Evolutionary conservation across 2,797 vertebrate species (phyloP), one percentile per base, ranked within the genome.

Genomic region (Aphelocoma californica): DNA sequence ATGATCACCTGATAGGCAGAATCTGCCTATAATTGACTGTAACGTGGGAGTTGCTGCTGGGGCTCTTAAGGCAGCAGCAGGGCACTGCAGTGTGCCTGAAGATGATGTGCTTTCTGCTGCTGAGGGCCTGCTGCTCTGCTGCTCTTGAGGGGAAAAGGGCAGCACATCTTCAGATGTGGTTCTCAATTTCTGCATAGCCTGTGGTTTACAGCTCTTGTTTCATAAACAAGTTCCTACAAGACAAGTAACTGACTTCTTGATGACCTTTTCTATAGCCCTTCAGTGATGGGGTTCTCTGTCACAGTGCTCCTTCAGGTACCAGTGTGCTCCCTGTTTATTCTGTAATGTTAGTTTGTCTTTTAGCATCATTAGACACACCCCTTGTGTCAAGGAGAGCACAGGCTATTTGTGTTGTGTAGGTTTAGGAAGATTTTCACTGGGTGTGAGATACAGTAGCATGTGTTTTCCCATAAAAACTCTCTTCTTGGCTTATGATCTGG

Each of bases 1-100:
- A 0, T 17, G 29, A 44, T 58, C 28, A 44, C 9, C 34, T 71
- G n/a, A 25, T 18, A 13, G 2, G 4, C 16, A 57, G 69, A 89
- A 28, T 62, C 47, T 85, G 62, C 66, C n/a, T 64, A 56, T 65
- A 62, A 32, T 32, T 4, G 15, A 3, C 26, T 60, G 11, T 56
- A 24, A 29, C 1, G 3, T 18, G 38, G 42, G 58, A 67, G 38
- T 9, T 62, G 50, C 61, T 78, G 54, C 44, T 11, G 28, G 38
- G 31, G 18, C 7, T 45, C 5, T 19, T 36, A 10, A 7, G n/a
- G 87, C 60, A 66, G 53, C 38, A 45, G 57, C 29, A 3, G 3
- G 5, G 34, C 3, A 4, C 25, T 28, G 51, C 0, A 0, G 7
- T 25, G 40, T 79, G 78, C 29, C 25, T 47, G 50, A 61, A 8